Conservation (phyloP, 2,888 invertebrate species). For the Toxonevra muliebris region DNA sequence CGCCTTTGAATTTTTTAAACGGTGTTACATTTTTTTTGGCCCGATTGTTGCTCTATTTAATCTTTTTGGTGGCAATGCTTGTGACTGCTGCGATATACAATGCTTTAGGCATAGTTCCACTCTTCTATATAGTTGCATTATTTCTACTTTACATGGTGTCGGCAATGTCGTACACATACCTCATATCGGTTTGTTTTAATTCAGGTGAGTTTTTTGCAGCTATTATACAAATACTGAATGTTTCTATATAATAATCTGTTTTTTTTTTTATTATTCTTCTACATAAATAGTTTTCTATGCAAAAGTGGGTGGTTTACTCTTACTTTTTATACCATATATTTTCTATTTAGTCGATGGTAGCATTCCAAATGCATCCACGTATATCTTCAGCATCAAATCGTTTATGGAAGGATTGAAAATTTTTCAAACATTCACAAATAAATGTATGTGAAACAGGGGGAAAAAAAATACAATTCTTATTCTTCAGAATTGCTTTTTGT, state of each 20-base stretch:
- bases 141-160: constrained; percentile 54
- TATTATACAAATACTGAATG: neutral
- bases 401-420: constrained; percentile 58
- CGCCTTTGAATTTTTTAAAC: constrained; percentile 60
- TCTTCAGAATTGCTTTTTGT: neutral
- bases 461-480: neutral
- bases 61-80: constrained; percentile 46
- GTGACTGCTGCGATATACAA: constrained; percentile 46
- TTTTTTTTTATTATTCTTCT: no score
- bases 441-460: constrained; percentile 49
- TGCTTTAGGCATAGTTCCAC: constrained; percentile 48
- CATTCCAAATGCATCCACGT: constrained; percentile 45
- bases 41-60: constrained; percentile 51
- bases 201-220: constrained; percentile 50
- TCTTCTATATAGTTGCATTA: constrained; percentile 47
- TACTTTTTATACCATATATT: constrained; percentile 56
- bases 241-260: neutral
- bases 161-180: constrained; percentile 58
- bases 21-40: constrained; percentile 60
- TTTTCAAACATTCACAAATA: constrained; percentile 60
- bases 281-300: constrained; percentile 57
- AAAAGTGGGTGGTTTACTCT: constrained; percentile 59
- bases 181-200: constrained; percentile 62
- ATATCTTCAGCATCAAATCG: constrained; percentile 53
- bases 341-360: constrained; percentile 52